Evolutionary conservation across 2,113 vertebrate genomes (phyloP), one percentile per base, ranked within the genome.

Genomic region (Ascaphus truei): DNA sequence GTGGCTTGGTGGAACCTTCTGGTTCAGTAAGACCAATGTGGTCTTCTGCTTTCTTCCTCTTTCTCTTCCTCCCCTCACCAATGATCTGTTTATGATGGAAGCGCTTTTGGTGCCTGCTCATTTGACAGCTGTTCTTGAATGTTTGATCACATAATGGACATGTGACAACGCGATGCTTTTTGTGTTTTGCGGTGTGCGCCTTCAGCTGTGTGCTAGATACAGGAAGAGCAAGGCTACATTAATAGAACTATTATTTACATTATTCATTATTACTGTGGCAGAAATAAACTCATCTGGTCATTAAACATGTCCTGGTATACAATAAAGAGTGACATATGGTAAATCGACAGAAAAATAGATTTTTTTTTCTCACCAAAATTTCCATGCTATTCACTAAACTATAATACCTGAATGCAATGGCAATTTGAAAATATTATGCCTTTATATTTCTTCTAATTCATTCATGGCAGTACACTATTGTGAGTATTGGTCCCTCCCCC

Each of bases 161-260:
- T 1, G 34, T 16, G 52, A 73, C 11, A 10, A n/a, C 2, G 3
- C 18, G 1, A 25, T 12, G n/a, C 34, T 57, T 37, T 57, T 47
- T 72, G 20, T 59, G 29, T 20, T 73, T 72, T 72, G 41, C 33
- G 23, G 66, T 27, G 25, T 29, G 18, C 2, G 76, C 12, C 39
- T 78, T 75, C 30, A 78, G 27, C 39, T 73, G 71, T 39, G 45
- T n/a, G 36, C 39, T 77, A 48, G 13, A 65, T 12, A 52, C 20
- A 1, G 16, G 16, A 11, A 48, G 2, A 16, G 18, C 27, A 55
- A n/a, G n/a, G n/a, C n/a, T n/a, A n/a, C n/a, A n/a, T n/a, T n/a
- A n/a, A n/a, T n/a, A n/a, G n/a, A n/a, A n/a, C n/a, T n/a, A 33
- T 4, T 1, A 3, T 26, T 52, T 39, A 39, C 12, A 39, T 7